Base-by-base conservation (phyloP, 2,888 invertebrate genomes). In the Nemapogon koenigi region DNA sequence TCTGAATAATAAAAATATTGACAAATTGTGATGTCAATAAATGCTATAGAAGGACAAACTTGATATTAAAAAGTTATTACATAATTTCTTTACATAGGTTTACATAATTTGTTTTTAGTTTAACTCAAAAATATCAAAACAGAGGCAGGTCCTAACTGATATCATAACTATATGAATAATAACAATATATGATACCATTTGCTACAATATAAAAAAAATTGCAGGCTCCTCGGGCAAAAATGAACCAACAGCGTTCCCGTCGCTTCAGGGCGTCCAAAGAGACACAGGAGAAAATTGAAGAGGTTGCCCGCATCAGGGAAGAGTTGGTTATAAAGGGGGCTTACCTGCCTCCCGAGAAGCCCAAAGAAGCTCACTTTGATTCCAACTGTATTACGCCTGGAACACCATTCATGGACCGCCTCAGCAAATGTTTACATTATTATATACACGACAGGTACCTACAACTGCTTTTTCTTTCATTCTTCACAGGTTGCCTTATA, bases 381-480 rank as follows among this genome's bases (percentile, higher is more conserved):
- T 96, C 96, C 39, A 99, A 99, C 68, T 99, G 99, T 59, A 99
- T 99, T 55, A 99, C 99, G 1, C 99, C 99, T 0, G 97, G 98
- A n/a, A 97, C 98, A 4, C 95, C 95, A 0, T 97, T 97, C 59
- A 97, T 97, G 97, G 93, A 92, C 49, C 80, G 92, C 26, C 81
- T 97, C 40, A 95, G 91, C 69, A 80, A 87, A 65, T 84, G 95
- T 73, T 71, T 94, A 66, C 85, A 88, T 76, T 95, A 92, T 66
- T 95, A 94, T 58, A 85, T 94, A 48, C 92, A 95, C 68, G 91
- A 94, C 48, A 78, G 84, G 68, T 71, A 55, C n/a, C n/a, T n/a
- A n/a, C n/a, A n/a, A n/a, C n/a, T n/a, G n/a, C n/a, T n/a, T n/a
- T n/a, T n/a, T n/a, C n/a, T n/a, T n/a, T n/a, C n/a, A n/a, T n/a